Evolutionary conservation across 2,888 invertebrate species (phyloP), one percentile per base, ranked within the genome.

Genomic region (Blastobasis lacticolella): DNA sequence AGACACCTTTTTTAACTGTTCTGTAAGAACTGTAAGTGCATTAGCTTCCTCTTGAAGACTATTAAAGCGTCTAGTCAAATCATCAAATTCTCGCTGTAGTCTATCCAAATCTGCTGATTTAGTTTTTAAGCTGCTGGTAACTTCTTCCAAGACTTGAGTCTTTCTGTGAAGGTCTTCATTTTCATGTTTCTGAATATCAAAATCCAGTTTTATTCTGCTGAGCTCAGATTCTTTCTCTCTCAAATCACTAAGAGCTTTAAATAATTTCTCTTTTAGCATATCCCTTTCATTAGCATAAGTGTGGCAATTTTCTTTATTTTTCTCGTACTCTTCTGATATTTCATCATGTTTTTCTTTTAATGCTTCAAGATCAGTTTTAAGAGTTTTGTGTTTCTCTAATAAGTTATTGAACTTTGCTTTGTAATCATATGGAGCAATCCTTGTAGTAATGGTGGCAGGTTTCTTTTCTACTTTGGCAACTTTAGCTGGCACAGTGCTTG

Each of bases 321-420:
- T 85, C 60, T 91, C 91, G 58, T 89, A 86, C 52, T 89, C 86
- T 52, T 83, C 87, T 7, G 89, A 79, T 0, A 89, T 73, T 57
- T 89, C 88, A 57, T 89, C 81, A 54, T 90, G 79, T 58, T 87
- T 87, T 44, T 90, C 89, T 62, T 86, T 81, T 41, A 90, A 69
- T 10, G 87, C 82, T 45, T 75, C 88, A 53, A 87, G 81, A 62
- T 91, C 89, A 49, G 72, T 77, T 64, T 90, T 91, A 8, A 92
- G 72, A 0, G 61, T 69, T 57, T 89, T 90, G 58, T 92, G 88
- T 69, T 92, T 92, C 54, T 91, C 90, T 10, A 87, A 69, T 49
- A 94, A 78, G 61, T 90, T 89, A 64, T 89, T 81, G 58, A 90
- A 91, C 49, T 93, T 89, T 38, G 91, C 91, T 72, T 93, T 92